Evolutionary conservation across 37 sponge, comb jelly and placozoan species (phyloP), one percentile per base, ranked within the genome.

Genomic region (Beroe ovata): DNA sequence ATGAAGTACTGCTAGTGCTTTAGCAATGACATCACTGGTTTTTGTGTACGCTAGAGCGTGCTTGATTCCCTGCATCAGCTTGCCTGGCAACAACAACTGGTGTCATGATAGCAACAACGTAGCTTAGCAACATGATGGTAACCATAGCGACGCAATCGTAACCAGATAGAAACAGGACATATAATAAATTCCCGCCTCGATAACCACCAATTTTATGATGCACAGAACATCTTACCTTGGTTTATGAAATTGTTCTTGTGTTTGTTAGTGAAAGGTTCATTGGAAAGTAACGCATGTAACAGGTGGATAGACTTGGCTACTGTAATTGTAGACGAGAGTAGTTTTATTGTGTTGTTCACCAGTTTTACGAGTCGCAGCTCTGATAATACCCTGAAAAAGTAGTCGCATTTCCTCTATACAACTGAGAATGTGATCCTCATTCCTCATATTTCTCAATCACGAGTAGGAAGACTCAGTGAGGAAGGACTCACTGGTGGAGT

Each of bases 161-260:
- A n/a, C n/a, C n/a, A n/a, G n/a, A n/a, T n/a, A n/a, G n/a, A n/a
- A n/a, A n/a, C n/a, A n/a, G n/a, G n/a, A n/a, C n/a, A n/a, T n/a
- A n/a, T n/a, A n/a, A n/a, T n/a, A n/a, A n/a, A n/a, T n/a, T n/a
- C n/a, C n/a, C n/a, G n/a, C n/a, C n/a, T n/a, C n/a, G n/a, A n/a
- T n/a, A n/a, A n/a, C n/a, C n/a, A n/a, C n/a, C n/a, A n/a, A n/a
- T n/a, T n/a, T n/a, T n/a, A n/a, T n/a, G n/a, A n/a, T n/a, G n/a
- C n/a, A n/a, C n/a, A n/a, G n/a, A n/a, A n/a, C n/a, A n/a, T 23
- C 41, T 77, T n/a, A 77, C 84, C 84, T 41, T 77, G 84, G 38
- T 19, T 77, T 1, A 77, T 39, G 23, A 77, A 21, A 25, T 33
- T 22, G 42, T 8, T 21, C 33, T 42, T 39, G 84, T 77, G 84